Evolutionary conservation across 2,797 vertebrate species (phyloP), one percentile per base, ranked within the genome.

Genomic region (Heteromormyrus szaboi): DNA sequence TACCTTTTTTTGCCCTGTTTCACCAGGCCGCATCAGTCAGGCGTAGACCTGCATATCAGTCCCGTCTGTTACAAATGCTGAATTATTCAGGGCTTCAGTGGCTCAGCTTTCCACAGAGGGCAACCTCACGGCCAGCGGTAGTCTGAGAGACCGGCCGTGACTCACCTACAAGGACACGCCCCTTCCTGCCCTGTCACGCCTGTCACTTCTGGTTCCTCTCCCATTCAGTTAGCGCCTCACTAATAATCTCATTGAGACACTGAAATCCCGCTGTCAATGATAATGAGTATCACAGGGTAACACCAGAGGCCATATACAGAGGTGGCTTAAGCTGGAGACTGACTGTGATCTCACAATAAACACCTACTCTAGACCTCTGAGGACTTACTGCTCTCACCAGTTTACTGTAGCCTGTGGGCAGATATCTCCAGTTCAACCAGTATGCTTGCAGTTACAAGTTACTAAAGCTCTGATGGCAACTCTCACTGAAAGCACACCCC

Each of bases 31-130:
- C 85, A 92, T 94, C 93, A 92, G 92, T 95, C 93, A 94, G 90
- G 91, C 92, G 50, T 89, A 89, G 91, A 90, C 41, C 89, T 3
- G 86, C 87, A 50, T 90, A 92, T 95, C 93, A 93, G 92, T 48
- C 92, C 92, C 94, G 94, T 96, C 96, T 97, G 96, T 96, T 96
- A 96, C 95, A 93, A 94, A 94, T 91, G 79, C 92, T 97, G 93
- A 97, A 97, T 97, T 95, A 96, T 97, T 96, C 88, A 97, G 92
- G 19, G 89, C 88, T 88, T 89, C 25, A 37, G 92, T 92, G 92
- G 94, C 94, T 97, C 96, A 93, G 93, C 94, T 97, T 96, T 96
- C 96, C 29, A 90, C 90, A 92, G 90, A 90, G 94, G 94, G 95
- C 94, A 94, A 93, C 94, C 94, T 79, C 72, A 46, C 1, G 7